These are phyloP conservation scores for Sminthopsis crassicaudata DNA, from an alignment of 2,113 vertebrate species.

Conservation along the genomic window DNA sequence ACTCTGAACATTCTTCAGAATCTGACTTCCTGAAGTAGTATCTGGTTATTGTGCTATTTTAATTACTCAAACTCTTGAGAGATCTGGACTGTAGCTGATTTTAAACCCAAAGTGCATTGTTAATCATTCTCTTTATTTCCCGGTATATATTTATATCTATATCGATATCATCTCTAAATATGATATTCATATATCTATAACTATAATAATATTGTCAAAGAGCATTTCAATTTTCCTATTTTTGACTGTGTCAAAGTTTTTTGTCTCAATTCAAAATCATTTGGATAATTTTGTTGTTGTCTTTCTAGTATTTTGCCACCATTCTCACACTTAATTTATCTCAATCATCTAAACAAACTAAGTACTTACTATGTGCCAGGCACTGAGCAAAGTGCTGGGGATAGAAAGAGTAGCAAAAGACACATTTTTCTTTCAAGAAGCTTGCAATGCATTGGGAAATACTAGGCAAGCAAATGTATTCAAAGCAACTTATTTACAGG, in stretches of 20 bases:
- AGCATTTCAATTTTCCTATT: not conserved
- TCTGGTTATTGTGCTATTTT: constrained; percentile 17
- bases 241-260: not conserved
- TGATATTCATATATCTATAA: not conserved
- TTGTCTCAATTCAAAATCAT: not conserved
- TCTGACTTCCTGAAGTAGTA: not conserved
- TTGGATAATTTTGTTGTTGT: not conserved
- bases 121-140: constrained; percentile 23
- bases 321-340: not conserved
- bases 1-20: not conserved
- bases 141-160: not conserved
- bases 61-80: not conserved
- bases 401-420: not conserved
- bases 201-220: not conserved
- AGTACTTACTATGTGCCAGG: not conserved
- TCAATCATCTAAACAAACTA: not conserved
- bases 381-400: not conserved
- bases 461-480: not conserved
- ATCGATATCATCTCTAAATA: not conserved
- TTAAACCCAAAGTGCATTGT: not conserved
- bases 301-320: constrained; percentile 30
- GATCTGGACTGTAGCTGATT: not conserved
- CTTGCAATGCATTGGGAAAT: not conserved
- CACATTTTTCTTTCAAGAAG: not conserved
- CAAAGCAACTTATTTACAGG: not conserved